Percentiles rank a stretch among this genome's conserved stretches.
Conservation (phyloP, 2,797 vertebrate genomes). For the Microctenopoma stevenorrisi region DNA sequence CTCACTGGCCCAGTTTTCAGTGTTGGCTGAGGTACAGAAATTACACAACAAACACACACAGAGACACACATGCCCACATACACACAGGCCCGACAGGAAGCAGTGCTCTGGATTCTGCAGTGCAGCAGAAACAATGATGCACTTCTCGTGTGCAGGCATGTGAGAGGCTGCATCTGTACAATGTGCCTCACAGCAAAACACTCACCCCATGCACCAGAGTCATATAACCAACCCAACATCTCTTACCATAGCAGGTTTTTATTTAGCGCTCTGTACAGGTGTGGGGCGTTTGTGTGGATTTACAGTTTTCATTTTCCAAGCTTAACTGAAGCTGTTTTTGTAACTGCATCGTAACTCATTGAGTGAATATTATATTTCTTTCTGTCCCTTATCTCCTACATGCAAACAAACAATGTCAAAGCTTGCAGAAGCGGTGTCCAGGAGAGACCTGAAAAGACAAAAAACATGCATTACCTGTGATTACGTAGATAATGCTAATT, state of each 20-base stretch:
- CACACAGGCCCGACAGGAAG: slow-evolving; percentile 5
- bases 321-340: not conserved
- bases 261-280: slow-evolving; percentile 15
- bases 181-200: slow-evolving; percentile 3
- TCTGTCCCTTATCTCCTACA: slow-evolving; percentile 13
- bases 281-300: not conserved
- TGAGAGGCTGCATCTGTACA: slow-evolving; percentile 17
- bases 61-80: not conserved
- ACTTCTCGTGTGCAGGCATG: slow-evolving; percentile 19
- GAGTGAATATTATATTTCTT: not conserved
- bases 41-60: not conserved
- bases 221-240: not conserved
- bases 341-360: not conserved
- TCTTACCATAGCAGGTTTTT: slow-evolving; percentile 13
- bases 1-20: not conserved
- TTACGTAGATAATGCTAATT: too few species aligned
- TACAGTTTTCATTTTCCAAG: not conserved
- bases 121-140: not conserved
- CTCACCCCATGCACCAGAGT: not conserved
- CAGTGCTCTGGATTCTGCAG: slow-evolving; percentile 5
- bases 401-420: slow-evolving; percentile 20
- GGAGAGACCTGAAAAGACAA: slow-evolving; percentile 37
- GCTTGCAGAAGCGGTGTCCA: slow-evolving; percentile 34
- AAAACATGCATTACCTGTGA: not conserved
- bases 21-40: not conserved